Conservation (phyloP, 1,140 invertebrate genomes). For the Berghia stephanieae region DNA sequence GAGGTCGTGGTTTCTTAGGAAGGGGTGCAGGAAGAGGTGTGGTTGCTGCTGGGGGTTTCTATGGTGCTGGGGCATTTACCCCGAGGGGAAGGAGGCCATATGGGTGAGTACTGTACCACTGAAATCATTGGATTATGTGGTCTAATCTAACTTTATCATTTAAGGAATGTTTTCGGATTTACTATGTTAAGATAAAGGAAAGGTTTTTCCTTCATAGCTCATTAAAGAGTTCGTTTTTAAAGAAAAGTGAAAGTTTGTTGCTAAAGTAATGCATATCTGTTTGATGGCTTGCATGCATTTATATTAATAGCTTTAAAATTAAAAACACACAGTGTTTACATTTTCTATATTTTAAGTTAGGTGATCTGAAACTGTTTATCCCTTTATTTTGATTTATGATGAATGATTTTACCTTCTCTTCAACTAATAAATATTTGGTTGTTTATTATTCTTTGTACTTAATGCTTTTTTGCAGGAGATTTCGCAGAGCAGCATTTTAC, state of each 20-base stretch:
- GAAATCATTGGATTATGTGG: not conserved
- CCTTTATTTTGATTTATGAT: not conserved
- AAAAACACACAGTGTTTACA: not conserved
- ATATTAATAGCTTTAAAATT: not conserved
- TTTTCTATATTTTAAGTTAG: not conserved
- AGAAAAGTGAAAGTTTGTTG: not conserved
- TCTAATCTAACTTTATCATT: not conserved
- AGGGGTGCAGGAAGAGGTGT: conserved; percentile 10
- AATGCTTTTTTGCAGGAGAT: conserved; percentile 39
- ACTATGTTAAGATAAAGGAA: not conserved
- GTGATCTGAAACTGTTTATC: not conserved
- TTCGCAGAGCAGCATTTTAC: conserved; percentile 38
- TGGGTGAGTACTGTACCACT: conserved; percentile 32
- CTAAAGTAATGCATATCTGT: not conserved
- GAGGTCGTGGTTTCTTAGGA: conserved; percentile 69
- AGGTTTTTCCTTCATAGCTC: not conserved
- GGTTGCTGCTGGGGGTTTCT: conserved; percentile 18
- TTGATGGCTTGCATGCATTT: not conserved
- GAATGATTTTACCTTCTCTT: not conserved
- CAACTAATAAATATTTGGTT: not conserved
- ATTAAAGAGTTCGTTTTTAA: not conserved
- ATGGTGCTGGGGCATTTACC: conserved; percentile 45
- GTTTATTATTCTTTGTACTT: not conserved
- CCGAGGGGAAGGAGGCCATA: conserved; percentile 47
- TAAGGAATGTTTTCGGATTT: not conserved